A percentile compares a stretch with the other conserved stretches of the same genome.
phyloP scores from a whole-genome alignment of 2,797 vertebrate genomes.

The Paratrypauchen microcephalus region DNA sequence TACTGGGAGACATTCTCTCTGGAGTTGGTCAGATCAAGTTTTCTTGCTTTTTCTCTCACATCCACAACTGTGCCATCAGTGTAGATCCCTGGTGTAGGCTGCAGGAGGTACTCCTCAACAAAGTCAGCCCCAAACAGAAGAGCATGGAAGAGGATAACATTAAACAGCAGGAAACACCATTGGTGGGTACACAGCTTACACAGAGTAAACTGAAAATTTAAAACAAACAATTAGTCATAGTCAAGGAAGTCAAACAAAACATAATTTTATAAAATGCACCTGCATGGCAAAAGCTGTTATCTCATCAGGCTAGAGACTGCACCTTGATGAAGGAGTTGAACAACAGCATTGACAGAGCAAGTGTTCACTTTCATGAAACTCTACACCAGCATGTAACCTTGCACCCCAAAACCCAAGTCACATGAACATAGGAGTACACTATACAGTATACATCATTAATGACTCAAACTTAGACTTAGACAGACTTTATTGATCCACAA shows the following conservation, averaged over 20 bases:
- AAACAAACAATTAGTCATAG: constrained; percentile 8
- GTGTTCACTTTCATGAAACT: constrained; percentile 64
- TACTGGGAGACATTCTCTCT: constrained; percentile 79
- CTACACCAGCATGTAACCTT: constrained; percentile 56
- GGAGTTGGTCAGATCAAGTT: constrained; percentile 74
- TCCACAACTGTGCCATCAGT: constrained; percentile 76
- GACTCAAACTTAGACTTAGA: constrained; percentile 6
- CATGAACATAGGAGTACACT: constrained; percentile 32
- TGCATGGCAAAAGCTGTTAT: constrained; percentile 60
- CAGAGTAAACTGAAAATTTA: constrained; percentile 71
- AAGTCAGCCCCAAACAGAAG: constrained; percentile 91
- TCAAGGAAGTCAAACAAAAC: not conserved
- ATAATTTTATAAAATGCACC: constrained; percentile 51
- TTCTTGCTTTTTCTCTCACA: constrained; percentile 84
- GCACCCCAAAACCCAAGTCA: constrained; percentile 38
- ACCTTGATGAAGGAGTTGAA: constrained; percentile 15
- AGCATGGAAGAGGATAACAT: constrained; percentile 85
- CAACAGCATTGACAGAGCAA: constrained; percentile 45
- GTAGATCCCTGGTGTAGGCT: constrained; percentile 80
- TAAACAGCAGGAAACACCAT: constrained; percentile 94
- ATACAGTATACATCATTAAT: constrained; percentile 57
- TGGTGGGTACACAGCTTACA: constrained; percentile 90
- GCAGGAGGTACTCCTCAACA: constrained; percentile 89
- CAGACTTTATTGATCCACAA: too few relatives aligned
- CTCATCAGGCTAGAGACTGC: constrained; percentile 20